These are phyloP conservation scores for Trachymyrmex cornetzi DNA, from an alignment of 1,140 invertebrate species.

Conservation along the genomic window DNA sequence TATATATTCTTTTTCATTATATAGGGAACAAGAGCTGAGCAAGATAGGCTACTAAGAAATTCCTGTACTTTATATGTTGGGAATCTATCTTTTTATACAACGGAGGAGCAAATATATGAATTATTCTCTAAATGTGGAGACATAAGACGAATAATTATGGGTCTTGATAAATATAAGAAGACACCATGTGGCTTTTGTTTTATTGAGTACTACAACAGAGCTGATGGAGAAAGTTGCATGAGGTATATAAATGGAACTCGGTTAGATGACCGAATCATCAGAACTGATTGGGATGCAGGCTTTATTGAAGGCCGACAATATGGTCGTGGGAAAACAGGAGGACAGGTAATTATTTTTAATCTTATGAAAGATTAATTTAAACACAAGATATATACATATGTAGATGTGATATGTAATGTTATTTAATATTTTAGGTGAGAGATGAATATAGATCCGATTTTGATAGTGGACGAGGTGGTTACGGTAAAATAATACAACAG, in stretches of 20 bases:
- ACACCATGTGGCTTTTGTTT: conserved; percentile 99
- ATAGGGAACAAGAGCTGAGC: conserved; percentile 96
- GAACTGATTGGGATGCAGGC: conserved; percentile 99
- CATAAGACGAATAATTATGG: conserved; percentile 98
- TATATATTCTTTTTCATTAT: conserved; percentile 81
- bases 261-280: conserved; percentile 98
- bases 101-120: conserved; percentile 99
- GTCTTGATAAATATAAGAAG: conserved; percentile 98
- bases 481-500: conserved; percentile 97
- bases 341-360: conserved; percentile 91
- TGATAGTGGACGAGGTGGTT: conserved; percentile 98
- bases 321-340: conserved; percentile 99
- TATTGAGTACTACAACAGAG: conserved; percentile 97
- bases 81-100: conserved; percentile 99
- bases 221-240: conserved; percentile 97
- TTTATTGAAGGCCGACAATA: conserved; percentile 99
- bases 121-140: conserved; percentile 98
- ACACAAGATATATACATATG: neutral
- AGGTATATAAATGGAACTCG: conserved; percentile 98
- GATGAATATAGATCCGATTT: conserved; percentile 99
- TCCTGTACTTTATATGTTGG: conserved; percentile 98
- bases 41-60: conserved; percentile 93
- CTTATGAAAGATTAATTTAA: neutral
- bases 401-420: neutral
- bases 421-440: conserved; percentile 90